Base-by-base conservation (phyloP, 2,113 vertebrate genomes). In the Mobula hypostoma region DNA sequence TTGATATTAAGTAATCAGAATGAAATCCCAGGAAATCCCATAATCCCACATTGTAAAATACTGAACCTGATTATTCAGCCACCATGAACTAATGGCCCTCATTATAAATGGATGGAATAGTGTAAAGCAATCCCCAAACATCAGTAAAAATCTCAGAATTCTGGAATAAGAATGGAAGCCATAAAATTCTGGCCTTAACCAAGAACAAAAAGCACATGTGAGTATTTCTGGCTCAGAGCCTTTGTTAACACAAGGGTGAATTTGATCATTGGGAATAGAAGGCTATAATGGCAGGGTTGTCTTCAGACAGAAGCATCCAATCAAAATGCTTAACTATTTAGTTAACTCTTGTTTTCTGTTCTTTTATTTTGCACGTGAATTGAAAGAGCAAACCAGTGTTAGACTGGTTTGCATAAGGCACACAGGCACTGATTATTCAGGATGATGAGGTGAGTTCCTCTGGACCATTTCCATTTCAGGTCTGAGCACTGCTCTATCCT, bases 101-200 rank as follows among this genome's bases (percentile, higher is more conserved):
- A 85, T 85, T 85, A 85, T 83, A 58, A 85, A 58, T 85, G 48
- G 56, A 61, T 85, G 82, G 24, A 85, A 85, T 61, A 58, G 82
- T 85, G 82, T 85, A 27, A 85, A 29, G 82, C 82, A 85, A 85
- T 85, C 56, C 27, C 82, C 21, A 85, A 85, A 58, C 58, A 85
- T 3, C 48, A 85, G 24, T 61, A 85, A 85, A 85, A 85, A 58
- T 9, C 24, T 85, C 48, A 29, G 48, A 58, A 27, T 58, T 12
- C 82, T 85, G 82, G 8, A 29, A 85, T 27, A 58, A 11, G 80
- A 83, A 83, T 83, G 40, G 77, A 83, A 12, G 48, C 80, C 21
- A 27, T 48, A 83, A 83, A 48, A 80, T 83, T 8, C 40, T 24
- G 80, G 40, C 24, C 9, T 48, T 61, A 12, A 29, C 82, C 9